These are phyloP conservation scores for Aphyosemion australe DNA, from an alignment of 2,113 vertebrate genomes.

Conservation along the genomic window DNA sequence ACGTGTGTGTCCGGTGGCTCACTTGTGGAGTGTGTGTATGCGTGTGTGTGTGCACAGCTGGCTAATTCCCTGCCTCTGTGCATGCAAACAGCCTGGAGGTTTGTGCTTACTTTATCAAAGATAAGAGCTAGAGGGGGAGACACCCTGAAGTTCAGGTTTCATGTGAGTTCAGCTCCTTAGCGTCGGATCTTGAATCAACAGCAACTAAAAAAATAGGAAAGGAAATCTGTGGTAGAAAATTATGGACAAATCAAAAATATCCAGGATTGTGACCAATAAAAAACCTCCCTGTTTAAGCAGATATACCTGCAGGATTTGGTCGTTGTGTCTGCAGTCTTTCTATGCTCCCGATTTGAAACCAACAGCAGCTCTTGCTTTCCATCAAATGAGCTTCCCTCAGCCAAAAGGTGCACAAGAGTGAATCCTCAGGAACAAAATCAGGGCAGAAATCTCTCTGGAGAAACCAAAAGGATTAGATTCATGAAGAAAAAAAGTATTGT, in stretches of 20 bases:
- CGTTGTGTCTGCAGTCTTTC: too few relatives aligned
- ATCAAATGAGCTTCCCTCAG: too few relatives aligned
- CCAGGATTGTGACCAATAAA: too few relatives aligned
- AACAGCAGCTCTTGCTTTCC: too few relatives aligned
- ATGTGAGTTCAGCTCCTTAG: background rate
- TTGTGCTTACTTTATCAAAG: conserved; percentile 7
- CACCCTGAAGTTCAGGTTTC: background rate
- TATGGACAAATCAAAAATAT: background rate
- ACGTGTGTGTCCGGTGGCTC: conserved; percentile 41
- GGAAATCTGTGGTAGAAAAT: background rate
- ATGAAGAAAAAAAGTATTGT: too few relatives aligned
- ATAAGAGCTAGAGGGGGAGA: conserved; percentile 12
- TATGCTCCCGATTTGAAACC: too few relatives aligned
- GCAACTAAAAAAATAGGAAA: background rate
- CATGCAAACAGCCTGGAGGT: conserved; percentile 21
- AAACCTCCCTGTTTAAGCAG: too few relatives aligned
- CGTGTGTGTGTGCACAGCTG: conserved; percentile 58
- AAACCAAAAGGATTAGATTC: too few relatives aligned
- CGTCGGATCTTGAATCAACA: background rate
- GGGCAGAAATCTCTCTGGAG: too few relatives aligned
- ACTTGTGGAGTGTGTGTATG: conserved; percentile 44
- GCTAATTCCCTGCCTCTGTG: conserved; percentile 30
- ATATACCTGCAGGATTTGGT: too few relatives aligned
- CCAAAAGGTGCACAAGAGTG: too few relatives aligned
- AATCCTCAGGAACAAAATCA: too few relatives aligned